Evolutionary conservation across 2,888 invertebrate species (phyloP).

Genomic region (Rhopalosiphum nymphaeae): DNA sequence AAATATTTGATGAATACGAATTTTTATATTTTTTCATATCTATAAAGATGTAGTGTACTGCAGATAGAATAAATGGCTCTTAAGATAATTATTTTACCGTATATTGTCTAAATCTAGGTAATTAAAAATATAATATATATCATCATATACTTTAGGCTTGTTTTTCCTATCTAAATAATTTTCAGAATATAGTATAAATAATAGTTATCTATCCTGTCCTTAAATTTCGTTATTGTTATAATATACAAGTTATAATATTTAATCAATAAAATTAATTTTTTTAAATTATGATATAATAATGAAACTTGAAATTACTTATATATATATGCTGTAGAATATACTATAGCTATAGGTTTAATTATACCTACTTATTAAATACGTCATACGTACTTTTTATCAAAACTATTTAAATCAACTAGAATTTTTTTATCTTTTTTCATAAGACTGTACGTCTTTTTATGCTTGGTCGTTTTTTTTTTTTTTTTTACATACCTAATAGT

Average conservation of each 20-base stretch:
- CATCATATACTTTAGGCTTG: too few species aligned
- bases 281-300: neutral
- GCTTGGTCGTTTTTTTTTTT: neutral
- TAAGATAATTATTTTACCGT: too few species aligned
- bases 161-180: too few species aligned
- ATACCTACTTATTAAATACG: neutral
- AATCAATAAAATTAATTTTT: neutral
- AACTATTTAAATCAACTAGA: neutral
- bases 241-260: neutral
- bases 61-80: too few species aligned
- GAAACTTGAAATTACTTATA: neutral
- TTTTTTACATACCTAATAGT: too few species aligned
- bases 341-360: neutral
- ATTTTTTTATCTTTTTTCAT: neutral
- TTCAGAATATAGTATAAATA: neutral
- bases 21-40: too few species aligned
- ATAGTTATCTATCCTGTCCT: neutral
- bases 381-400: neutral
- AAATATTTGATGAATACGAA: too few species aligned
- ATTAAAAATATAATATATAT: too few species aligned
- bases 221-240: neutral
- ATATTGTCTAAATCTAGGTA: too few species aligned
- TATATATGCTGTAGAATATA: neutral
- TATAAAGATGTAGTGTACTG: too few species aligned
- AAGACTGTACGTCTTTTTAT: neutral